A percentile compares a stretch with the other conserved stretches of the same genome.
These are phyloP conservation scores for Silurus aristotelis DNA, from an alignment of 2,797 vertebrate genomes.

Conservation along the genomic window DNA sequence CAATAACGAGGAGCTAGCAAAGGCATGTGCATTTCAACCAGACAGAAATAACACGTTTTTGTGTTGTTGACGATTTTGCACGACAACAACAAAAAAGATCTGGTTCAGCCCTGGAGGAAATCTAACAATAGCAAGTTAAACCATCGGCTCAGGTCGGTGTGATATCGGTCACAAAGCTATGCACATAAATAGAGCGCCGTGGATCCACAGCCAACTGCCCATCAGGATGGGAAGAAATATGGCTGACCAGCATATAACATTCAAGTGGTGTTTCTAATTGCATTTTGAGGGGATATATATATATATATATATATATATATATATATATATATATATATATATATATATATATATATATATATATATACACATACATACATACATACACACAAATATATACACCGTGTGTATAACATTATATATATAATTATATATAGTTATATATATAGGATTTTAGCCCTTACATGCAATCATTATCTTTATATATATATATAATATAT, in stretches of 20 bases:
- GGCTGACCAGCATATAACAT: constrained; percentile 14
- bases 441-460: too few relatives aligned
- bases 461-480: too few relatives aligned
- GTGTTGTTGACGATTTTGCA: background rate
- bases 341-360: too few relatives aligned
- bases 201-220: background rate
- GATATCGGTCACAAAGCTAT: constrained; percentile 18
- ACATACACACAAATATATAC: too few relatives aligned
- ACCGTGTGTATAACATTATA: too few relatives aligned
- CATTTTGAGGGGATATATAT: background rate
- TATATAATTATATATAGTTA: too few relatives aligned
- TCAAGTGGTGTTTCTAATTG: too few relatives aligned
- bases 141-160: background rate
- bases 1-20: background rate
- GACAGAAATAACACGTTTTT: background rate
- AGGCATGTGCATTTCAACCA: background rate
- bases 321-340: too few relatives aligned
- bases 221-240: constrained; percentile 17
- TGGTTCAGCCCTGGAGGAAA: background rate
- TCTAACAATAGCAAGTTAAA: background rate
- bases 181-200: background rate
- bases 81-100: background rate
- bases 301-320: background rate
- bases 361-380: too few relatives aligned
- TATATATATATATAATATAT: too few relatives aligned